Evolutionary conservation across 2,888 invertebrate genomes (phyloP).

Genomic region (Diaphora mendica): DNA sequence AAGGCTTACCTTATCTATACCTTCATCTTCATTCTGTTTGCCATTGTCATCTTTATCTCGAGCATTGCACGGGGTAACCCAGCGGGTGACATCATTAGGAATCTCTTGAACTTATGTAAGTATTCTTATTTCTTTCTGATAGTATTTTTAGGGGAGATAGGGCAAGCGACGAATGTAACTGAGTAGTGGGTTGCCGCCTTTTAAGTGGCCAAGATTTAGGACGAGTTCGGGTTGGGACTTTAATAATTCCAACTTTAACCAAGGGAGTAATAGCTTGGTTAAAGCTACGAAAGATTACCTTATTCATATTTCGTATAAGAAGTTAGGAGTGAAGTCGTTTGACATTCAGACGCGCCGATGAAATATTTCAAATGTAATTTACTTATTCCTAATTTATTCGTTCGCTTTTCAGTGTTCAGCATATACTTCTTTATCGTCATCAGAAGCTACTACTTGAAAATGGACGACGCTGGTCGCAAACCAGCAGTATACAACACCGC

Average conservation of each 20-base stretch:
- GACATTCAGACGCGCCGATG: background rate
- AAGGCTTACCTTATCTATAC: slow-evolving; percentile 49
- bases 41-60: slow-evolving; percentile 35
- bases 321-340: too few species aligned
- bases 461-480: slow-evolving; percentile 42
- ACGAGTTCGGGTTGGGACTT: too few species aligned
- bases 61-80: slow-evolving; percentile 17
- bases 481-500: slow-evolving; percentile 35
- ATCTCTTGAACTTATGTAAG: slow-evolving; percentile 40
- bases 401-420: background rate
- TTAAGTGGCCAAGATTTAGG: too few species aligned
- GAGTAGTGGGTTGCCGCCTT: too few species aligned
- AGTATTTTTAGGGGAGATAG: background rate
- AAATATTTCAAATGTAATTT: background rate
- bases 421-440: slow-evolving; percentile 9
- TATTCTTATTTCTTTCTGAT: slow-evolving; percentile 6
- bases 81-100: slow-evolving; percentile 14
- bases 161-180: too few species aligned
- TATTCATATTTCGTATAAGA: too few species aligned
- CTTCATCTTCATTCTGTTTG: slow-evolving; percentile 41
- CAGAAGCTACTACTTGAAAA: slow-evolving; percentile 27
- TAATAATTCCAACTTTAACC: too few species aligned
- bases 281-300: too few species aligned
- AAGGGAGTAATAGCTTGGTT: too few species aligned
- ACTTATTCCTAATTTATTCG: background rate